Conservation (phyloP, 2,888 invertebrate species). For the Dilophus febrilis region DNA sequence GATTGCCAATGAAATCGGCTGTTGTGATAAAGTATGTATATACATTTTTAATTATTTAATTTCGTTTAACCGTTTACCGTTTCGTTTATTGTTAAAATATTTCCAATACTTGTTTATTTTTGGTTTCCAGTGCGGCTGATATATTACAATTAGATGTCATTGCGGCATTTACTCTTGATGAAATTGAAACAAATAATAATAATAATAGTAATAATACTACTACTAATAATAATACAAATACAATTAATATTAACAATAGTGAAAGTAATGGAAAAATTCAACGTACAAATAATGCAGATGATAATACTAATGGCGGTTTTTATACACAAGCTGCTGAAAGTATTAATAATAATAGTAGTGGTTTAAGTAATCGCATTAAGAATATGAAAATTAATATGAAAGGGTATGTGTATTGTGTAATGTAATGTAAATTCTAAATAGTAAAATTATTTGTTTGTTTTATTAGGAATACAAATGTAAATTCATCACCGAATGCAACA, state of each 20-base stretch:
- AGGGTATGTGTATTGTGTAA: too few relatives aligned
- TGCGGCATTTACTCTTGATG: slow-evolving; percentile 27
- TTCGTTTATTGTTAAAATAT: not conserved
- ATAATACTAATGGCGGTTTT: too few relatives aligned
- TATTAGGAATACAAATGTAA: too few relatives aligned
- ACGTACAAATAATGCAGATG: too few relatives aligned
- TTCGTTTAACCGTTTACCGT: not conserved
- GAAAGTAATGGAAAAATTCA: too few relatives aligned
- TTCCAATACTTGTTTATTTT: slow-evolving; percentile 4
- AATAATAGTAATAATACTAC: not conserved
- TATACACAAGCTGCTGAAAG: slow-evolving; percentile 5
- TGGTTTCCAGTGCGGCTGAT: slow-evolving; percentile 42
- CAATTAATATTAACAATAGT: too few relatives aligned
- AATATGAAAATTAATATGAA: too few relatives aligned
- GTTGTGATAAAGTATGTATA: slow-evolving; percentile 39
- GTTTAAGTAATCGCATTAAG: too few relatives aligned
- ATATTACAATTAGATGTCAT: slow-evolving; percentile 63
- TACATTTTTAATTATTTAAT: not conserved
- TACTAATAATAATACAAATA: too few relatives aligned
- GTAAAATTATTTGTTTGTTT: too few relatives aligned
- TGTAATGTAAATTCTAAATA: too few relatives aligned
- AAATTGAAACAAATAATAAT: not conserved
- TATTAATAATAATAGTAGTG: slow-evolving; percentile 4
- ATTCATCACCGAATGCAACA: too few relatives aligned
- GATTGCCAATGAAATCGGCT: slow-evolving; percentile 34